These are phyloP conservation scores for Papilio helenus DNA, from an alignment of 1,140 invertebrate genomes.

Conservation along the genomic window DNA sequence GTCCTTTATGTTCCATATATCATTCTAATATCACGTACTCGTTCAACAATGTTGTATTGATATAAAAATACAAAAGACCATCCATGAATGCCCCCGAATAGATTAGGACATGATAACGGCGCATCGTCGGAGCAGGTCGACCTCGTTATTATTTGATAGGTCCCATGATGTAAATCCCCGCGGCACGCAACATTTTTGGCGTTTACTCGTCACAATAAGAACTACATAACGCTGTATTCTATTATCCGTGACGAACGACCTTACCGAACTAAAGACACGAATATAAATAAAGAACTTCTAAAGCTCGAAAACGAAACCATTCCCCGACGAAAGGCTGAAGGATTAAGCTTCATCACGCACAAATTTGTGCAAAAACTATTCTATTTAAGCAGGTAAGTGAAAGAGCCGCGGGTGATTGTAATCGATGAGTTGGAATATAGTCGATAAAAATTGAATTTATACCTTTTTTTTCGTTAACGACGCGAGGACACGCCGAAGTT, in stretches of 20 bases:
- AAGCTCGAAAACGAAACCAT: slow-evolving; percentile 63
- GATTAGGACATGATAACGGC: slow-evolving; percentile 63
- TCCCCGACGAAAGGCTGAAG: slow-evolving; percentile 65
- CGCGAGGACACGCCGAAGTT: slow-evolving; percentile 61
- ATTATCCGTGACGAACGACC: slow-evolving; percentile 54
- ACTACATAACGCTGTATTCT: slow-evolving; percentile 70
- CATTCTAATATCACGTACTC: neutral
- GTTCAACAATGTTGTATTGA: slow-evolving; percentile 51
- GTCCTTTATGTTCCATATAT: neutral
- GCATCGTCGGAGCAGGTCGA: slow-evolving; percentile 59
- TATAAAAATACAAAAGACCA: slow-evolving; percentile 68
- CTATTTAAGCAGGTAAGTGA: slow-evolving; percentile 2
- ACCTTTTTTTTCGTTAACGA: slow-evolving; percentile 57
- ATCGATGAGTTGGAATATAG: slow-evolving; percentile 51
- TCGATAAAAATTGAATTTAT: slow-evolving; percentile 72
- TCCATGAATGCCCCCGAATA: slow-evolving; percentile 60
- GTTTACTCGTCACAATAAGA: slow-evolving; percentile 75
- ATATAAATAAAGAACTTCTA: slow-evolving; percentile 68
- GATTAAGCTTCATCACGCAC: slow-evolving; percentile 78
- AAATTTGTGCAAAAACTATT: slow-evolving; percentile 54
- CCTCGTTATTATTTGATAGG: slow-evolving; percentile 78
- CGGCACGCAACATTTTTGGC: slow-evolving; percentile 75
- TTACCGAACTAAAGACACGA: slow-evolving; percentile 58
- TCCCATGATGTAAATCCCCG: slow-evolving; percentile 74
- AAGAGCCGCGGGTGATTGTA: slow-evolving; percentile 49